Evolutionary conservation across 2,113 vertebrate genomes (phyloP).

Genomic region (Heterotis niloticus): DNA sequence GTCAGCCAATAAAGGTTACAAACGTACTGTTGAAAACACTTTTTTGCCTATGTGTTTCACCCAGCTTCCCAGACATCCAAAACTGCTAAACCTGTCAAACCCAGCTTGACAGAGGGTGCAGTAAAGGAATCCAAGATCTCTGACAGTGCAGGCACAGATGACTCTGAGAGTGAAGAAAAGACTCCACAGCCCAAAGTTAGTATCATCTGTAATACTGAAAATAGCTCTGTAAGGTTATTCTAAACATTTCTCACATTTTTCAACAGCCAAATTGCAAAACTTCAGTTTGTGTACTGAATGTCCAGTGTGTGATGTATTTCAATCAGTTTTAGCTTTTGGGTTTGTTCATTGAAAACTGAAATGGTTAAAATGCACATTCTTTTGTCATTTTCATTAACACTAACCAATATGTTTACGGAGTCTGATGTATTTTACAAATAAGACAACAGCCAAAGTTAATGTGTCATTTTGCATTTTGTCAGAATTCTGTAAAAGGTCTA

Average conservation of each 20-base stretch:
- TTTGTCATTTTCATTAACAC: not conserved
- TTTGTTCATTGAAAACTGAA: too few relatives aligned
- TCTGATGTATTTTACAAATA: not conserved
- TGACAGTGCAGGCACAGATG: constrained; percentile 4
- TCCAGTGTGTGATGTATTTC: too few relatives aligned
- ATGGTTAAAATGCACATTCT: not conserved
- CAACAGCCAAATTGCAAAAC: too few relatives aligned
- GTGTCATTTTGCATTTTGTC: not conserved
- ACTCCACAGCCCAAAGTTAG: not conserved
- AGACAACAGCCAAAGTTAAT: not conserved
- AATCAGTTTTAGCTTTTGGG: too few relatives aligned
- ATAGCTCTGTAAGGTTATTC: not conserved
- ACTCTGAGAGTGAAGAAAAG: not conserved
- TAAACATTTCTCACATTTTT: too few relatives aligned
- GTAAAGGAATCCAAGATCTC: not conserved
- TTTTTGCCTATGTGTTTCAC: not conserved
- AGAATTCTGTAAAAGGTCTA: not conserved
- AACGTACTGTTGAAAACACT: not conserved
- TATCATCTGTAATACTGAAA: not conserved
- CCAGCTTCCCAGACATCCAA: not conserved
- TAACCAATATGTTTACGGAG: not conserved
- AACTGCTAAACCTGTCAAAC: not conserved
- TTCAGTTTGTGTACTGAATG: too few relatives aligned
- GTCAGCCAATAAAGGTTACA: not conserved
- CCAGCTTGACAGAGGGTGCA: not conserved